A percentile compares a stretch with the other conserved stretches of the same genome.
Conservation (phyloP, 2,888 invertebrate species). For the Heliconius sara region DNA sequence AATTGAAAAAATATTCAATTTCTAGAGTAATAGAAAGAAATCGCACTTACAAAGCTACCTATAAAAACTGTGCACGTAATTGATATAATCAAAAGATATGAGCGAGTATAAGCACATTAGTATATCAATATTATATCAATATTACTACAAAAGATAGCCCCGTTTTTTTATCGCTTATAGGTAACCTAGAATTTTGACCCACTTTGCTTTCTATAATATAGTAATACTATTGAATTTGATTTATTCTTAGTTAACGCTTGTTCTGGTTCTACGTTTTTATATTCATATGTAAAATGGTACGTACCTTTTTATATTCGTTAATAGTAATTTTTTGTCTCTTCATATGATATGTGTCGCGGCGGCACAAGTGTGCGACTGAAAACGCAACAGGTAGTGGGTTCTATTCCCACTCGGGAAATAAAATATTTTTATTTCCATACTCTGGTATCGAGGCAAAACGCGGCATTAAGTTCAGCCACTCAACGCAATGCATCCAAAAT, state of each 20-base stretch:
- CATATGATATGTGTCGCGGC: too few relatives aligned
- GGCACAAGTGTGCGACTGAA: too few relatives aligned
- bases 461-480: too few relatives aligned
- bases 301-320: not conserved
- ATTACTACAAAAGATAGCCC: slow-evolving; percentile 9
- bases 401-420: too few relatives aligned
- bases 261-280: not conserved
- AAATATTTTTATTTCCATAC: too few relatives aligned
- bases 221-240: not conserved
- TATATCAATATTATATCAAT: not conserved
- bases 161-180: slow-evolving; percentile 8
- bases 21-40: not conserved
- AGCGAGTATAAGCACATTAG: not conserved
- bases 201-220: not conserved
- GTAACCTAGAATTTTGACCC: slow-evolving; percentile 7
- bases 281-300: slow-evolving; percentile 7
- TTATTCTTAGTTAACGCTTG: not conserved
- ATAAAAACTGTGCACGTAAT: not conserved
- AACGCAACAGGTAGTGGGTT: too few relatives aligned
- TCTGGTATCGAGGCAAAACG: too few relatives aligned
- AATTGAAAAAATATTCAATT: too few relatives aligned
- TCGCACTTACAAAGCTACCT: not conserved
- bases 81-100: not conserved
- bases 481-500: too few relatives aligned
- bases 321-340: too few relatives aligned